A percentile compares a stretch with the other conserved stretches of the same genome.
phyloP scores from a whole-genome alignment of 2,113 vertebrate species.

The Propithecus coquereli region DNA sequence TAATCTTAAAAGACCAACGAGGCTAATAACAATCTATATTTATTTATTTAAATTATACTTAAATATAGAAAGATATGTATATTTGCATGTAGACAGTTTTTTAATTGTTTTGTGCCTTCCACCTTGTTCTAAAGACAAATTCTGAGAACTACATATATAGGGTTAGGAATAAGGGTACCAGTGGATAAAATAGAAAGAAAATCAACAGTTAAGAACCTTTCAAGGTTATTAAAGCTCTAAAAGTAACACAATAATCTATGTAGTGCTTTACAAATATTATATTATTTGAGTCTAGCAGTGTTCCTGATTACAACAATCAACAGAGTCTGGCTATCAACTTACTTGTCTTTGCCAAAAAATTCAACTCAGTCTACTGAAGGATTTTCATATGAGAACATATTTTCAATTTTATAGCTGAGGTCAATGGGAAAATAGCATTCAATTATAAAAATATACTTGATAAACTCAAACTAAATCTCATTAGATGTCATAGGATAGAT shows the following conservation, averaged over 20 bases:
- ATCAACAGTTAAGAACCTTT: background rate
- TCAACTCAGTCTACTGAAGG: background rate
- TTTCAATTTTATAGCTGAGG: background rate
- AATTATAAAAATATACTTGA: background rate
- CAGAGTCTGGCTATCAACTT: background rate
- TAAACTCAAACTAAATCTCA: background rate
- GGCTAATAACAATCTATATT: background rate
- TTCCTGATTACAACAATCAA: background rate
- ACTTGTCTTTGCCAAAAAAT: background rate
- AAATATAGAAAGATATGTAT: background rate
- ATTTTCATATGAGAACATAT: background rate
- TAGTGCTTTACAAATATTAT: background rate
- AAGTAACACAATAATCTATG: background rate
- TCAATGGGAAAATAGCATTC: background rate
- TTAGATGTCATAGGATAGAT: background rate
- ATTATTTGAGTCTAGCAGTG: background rate
- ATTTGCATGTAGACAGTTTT: background rate
- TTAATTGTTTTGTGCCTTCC: background rate
- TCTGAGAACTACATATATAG: background rate
- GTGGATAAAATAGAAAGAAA: background rate
- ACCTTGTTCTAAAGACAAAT: background rate
- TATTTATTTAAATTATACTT: background rate
- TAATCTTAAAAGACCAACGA: background rate
- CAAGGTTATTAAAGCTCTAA: background rate
- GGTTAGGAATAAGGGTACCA: background rate